Conservation (phyloP, 2,113 vertebrate genomes). For the Recurvirostra avosetta region DNA sequence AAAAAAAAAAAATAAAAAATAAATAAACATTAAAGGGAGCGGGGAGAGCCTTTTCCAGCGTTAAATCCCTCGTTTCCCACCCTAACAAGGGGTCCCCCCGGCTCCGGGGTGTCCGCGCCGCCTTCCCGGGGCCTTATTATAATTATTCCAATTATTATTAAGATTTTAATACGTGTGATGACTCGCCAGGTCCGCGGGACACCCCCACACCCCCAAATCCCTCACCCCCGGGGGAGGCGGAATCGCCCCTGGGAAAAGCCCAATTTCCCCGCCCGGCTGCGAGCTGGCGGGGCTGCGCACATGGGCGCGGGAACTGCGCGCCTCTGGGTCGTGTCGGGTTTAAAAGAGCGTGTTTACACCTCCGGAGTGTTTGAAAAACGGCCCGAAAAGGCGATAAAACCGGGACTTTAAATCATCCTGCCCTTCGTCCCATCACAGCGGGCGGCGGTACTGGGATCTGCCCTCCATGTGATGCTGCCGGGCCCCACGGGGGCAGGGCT, state of each 20-base stretch:
- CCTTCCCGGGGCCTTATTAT: neutral
- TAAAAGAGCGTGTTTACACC: neutral
- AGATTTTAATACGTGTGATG: neutral
- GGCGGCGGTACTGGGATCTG: neutral
- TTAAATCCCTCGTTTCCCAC: neutral
- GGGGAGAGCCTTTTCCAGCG: neutral
- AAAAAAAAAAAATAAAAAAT: conserved; percentile 11
- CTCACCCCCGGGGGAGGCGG: neutral
- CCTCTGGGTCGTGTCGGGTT: neutral
- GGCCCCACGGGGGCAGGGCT: neutral
- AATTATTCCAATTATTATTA: neutral
- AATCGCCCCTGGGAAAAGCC: neutral
- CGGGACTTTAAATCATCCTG: neutral
- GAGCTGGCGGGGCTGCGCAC: neutral
- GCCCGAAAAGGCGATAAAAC: neutral
- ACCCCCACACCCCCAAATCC: too few relatives aligned
- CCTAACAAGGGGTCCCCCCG: neutral
- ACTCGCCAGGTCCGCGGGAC: neutral
- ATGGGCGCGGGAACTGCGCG: neutral
- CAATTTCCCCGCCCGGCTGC: neutral
- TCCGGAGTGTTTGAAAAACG: neutral
- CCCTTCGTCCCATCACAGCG: neutral
- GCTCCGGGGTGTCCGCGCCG: neutral
- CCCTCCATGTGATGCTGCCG: neutral
- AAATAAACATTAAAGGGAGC: conserved; percentile 28